A percentile compares a stretch with the other conserved stretches of the same genome.
Conservation (phyloP, 2,113 vertebrate species). For the Clarias batrachus region DNA sequence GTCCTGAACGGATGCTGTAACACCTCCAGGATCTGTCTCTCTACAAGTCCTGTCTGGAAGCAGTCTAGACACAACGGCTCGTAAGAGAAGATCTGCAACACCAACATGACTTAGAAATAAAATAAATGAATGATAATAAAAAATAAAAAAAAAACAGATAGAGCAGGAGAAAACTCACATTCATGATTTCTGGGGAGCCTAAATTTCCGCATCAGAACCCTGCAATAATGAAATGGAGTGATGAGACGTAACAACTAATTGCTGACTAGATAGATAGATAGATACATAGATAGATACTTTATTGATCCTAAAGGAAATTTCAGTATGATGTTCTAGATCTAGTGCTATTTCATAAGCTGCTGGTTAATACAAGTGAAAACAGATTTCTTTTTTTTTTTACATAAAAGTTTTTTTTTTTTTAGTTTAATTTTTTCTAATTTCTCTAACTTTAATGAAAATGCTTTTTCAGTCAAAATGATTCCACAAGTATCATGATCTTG, state of each 20-base stretch:
- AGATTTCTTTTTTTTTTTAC: too few relatives aligned
- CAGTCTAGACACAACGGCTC: slow-evolving; percentile 58
- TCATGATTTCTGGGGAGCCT: slow-evolving; percentile 74
- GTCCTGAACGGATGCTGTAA: slow-evolving; percentile 61
- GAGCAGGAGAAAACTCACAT: slow-evolving; percentile 65
- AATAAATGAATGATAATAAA: neutral
- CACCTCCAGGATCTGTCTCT: slow-evolving; percentile 71
- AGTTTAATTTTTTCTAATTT: neutral
- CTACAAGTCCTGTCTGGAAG: slow-evolving; percentile 71
- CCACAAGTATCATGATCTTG: too few relatives aligned
- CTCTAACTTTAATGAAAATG: neutral
- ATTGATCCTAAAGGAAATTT: neutral
- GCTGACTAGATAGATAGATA: too few relatives aligned
- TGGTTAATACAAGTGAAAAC: neutral
- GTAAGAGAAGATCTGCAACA: neutral
- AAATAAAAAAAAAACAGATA: neutral
- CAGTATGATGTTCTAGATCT: neutral
- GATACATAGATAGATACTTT: too few relatives aligned
- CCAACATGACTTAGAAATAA: too few relatives aligned
- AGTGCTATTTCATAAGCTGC: neutral
- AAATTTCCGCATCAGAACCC: slow-evolving; percentile 78
- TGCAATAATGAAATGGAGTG: slow-evolving; percentile 50
- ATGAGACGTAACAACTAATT: neutral
- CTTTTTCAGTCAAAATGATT: neutral
- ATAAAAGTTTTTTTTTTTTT: too few relatives aligned